Percentiles rank a stretch among this genome's conserved stretches.
Conservation (phyloP, 1,140 invertebrate species). For the Nephila pilipes region DNA sequence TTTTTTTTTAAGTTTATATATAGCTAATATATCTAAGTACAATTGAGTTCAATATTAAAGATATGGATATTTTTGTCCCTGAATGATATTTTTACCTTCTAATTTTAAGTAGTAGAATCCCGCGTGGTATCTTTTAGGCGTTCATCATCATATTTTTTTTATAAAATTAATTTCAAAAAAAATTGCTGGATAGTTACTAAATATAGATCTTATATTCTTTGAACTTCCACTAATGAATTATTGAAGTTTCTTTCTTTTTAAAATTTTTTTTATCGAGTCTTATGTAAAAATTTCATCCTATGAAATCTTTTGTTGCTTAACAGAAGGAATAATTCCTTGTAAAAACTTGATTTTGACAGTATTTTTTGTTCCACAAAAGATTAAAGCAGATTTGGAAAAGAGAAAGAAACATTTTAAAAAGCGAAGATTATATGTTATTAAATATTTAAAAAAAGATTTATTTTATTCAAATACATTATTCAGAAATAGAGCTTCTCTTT, state of each 20-base stretch:
- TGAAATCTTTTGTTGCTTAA: background rate
- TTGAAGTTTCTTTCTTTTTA: background rate
- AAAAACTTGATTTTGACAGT: background rate
- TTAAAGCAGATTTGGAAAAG: background rate
- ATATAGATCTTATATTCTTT: background rate
- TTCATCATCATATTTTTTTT: background rate
- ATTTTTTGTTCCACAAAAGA: background rate
- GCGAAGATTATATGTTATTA: background rate
- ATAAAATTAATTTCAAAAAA: background rate
- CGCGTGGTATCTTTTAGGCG: background rate
- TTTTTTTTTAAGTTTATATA: too few relatives aligned
- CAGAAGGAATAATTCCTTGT: background rate
- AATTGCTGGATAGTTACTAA: background rate
- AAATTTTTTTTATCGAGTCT: background rate
- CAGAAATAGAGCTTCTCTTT: too few relatives aligned
- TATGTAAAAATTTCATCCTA: background rate
- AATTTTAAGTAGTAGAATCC: background rate
- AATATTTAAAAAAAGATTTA: background rate
- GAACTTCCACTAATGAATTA: background rate
- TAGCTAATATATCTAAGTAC: too few relatives aligned
- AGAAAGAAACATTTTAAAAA: background rate
- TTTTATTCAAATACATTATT: too few relatives aligned
- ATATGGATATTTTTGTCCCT: too few relatives aligned
- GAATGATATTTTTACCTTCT: too few relatives aligned
- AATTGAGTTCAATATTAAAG: too few relatives aligned